Conservation (phyloP, 2,888 invertebrate genomes). For the Macrosiphum euphorbiae region DNA sequence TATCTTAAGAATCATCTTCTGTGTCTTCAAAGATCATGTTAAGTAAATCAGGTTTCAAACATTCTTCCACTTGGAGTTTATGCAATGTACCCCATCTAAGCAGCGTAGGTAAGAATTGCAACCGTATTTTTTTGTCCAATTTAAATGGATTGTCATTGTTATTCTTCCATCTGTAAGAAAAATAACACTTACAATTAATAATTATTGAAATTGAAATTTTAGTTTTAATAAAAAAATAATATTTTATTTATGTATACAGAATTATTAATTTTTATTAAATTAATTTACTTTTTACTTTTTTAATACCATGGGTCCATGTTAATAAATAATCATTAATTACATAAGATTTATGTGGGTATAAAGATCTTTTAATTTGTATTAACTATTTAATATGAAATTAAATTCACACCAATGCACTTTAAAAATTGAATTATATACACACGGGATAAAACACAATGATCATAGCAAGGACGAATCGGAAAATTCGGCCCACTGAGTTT, state of each 20-base stretch:
- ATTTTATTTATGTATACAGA: neutral
- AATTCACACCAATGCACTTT: too few species aligned
- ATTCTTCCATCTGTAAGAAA: slow-evolving; percentile 83
- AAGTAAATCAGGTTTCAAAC: slow-evolving; percentile 80
- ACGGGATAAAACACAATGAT: neutral
- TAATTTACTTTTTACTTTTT: slow-evolving; percentile 1
- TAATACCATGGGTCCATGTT: neutral
- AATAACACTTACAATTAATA: neutral
- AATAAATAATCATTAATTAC: neutral
- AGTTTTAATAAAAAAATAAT: neutral
- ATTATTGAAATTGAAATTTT: neutral
- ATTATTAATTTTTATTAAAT: neutral
- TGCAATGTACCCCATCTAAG: slow-evolving; percentile 84
- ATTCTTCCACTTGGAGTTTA: slow-evolving; percentile 84
- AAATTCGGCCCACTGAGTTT: too few species aligned
- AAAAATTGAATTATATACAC: neutral
- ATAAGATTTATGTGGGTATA: neutral
- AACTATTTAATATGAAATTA: neutral
- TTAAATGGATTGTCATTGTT: slow-evolving; percentile 82
- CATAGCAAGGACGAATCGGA: too few species aligned
- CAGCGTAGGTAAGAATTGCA: slow-evolving; percentile 87
- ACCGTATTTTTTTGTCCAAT: slow-evolving; percentile 78
- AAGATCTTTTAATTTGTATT: neutral
- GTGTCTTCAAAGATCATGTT: slow-evolving; percentile 85
- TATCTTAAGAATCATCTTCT: slow-evolving; percentile 70